Percentiles rank a stretch among this genome's conserved stretches.
Evolutionary conservation across 1,140 invertebrate genomes (phyloP).

Genomic region (Acromyrmex charruanus): DNA sequence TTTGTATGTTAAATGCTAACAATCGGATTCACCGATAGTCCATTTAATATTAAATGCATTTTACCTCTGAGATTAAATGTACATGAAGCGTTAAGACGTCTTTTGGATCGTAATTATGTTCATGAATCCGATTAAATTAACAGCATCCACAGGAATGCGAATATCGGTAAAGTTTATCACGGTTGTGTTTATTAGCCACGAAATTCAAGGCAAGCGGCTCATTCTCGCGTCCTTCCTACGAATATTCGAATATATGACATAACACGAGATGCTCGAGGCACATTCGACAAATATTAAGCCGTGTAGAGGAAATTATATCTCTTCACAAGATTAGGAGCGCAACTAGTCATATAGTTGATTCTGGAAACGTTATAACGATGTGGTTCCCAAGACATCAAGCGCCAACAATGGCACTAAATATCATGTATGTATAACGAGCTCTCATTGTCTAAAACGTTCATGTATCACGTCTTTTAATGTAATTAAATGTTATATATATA

Average conservation of each 20-base stretch:
- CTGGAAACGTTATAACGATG: constrained; percentile 11
- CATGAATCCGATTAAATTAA: constrained; percentile 58
- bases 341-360: constrained; percentile 37
- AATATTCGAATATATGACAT: constrained; percentile 47
- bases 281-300: constrained; percentile 68
- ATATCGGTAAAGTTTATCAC: constrained; percentile 68
- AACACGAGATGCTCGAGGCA: constrained; percentile 44
- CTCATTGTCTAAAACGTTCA: background rate
- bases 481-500: background rate
- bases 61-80: background rate
- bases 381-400: background rate
- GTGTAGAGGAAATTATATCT: constrained; percentile 61
- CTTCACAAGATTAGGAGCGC: constrained; percentile 66
- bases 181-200: constrained; percentile 72
- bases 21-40: background rate
- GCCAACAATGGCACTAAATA: constrained; percentile 7
- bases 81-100: background rate
- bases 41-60: constrained; percentile 14
- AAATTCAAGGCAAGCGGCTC: constrained; percentile 63
- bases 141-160: constrained; percentile 31
- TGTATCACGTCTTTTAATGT: no score
- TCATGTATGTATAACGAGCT: background rate
- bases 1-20: background rate
- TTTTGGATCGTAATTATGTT: constrained; percentile 28
- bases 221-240: constrained; percentile 25